Percentiles rank a stretch among this genome's conserved stretches.
phyloP scores from a whole-genome alignment of 2,888 invertebrate genomes.

The Athalia rosae region DNA sequence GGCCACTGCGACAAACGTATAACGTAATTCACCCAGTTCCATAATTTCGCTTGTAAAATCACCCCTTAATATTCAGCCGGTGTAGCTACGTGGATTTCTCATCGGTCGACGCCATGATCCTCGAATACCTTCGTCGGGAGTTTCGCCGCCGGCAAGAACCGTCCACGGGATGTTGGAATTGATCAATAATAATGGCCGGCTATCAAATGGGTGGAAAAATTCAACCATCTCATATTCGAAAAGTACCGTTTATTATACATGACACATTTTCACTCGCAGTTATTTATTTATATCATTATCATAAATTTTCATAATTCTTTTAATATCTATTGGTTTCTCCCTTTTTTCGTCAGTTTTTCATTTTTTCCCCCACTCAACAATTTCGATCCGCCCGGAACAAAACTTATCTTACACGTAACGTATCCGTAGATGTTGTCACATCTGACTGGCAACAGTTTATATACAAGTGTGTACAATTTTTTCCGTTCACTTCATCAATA shows the following conservation, averaged over 20 bases:
- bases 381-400: too few species aligned
- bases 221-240: not conserved
- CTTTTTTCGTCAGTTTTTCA: not conserved
- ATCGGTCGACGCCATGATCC: not conserved
- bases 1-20: too few species aligned
- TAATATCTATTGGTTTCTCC: not conserved
- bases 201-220: not conserved
- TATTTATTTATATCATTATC: not conserved
- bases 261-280: not conserved
- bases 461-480: constrained; percentile 32
- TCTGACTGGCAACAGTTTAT: not conserved
- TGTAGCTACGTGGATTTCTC: constrained; percentile 11
- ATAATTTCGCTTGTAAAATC: constrained; percentile 30
- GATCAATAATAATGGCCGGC: not conserved
- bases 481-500: not conserved
- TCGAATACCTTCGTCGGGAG: not conserved
- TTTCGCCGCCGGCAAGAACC: not conserved
- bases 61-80: constrained; percentile 11
- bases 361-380: not conserved
- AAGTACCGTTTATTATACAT: constrained; percentile 22
- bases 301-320: not conserved
- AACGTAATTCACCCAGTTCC: constrained; percentile 15
- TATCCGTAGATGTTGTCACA: not conserved
- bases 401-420: not conserved
- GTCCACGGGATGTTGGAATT: not conserved